Conservation (phyloP, 2,113 vertebrate genomes). For the Catharus fuscescens region DNA sequence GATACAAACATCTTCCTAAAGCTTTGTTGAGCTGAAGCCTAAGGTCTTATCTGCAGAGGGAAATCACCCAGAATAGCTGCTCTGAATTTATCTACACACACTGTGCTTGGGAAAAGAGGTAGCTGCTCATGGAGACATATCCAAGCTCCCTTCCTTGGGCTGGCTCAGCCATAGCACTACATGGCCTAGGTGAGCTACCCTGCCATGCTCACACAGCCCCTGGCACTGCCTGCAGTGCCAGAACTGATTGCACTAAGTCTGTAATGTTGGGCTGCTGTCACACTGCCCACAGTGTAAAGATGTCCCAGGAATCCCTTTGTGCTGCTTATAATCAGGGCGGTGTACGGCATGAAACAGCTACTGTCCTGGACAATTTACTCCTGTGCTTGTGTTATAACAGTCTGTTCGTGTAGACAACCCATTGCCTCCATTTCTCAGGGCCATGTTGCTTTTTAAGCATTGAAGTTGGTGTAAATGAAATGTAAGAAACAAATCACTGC, state of each 20-base stretch:
- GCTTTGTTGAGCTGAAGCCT: background rate
- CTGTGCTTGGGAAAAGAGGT: background rate
- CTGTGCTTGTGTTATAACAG: background rate
- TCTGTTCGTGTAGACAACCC: background rate
- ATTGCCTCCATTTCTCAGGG: background rate
- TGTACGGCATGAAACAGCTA: background rate
- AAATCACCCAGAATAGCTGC: background rate
- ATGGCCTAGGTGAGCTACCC: fast-evolving
- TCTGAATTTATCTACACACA: background rate
- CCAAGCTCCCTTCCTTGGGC: background rate
- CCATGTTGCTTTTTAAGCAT: background rate
- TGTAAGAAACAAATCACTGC: background rate
- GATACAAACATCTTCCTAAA: background rate
- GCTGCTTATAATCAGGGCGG: background rate
- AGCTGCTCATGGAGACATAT: background rate
- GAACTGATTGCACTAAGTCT: background rate
- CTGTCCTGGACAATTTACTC: background rate
- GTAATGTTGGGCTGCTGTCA: fast-evolving
- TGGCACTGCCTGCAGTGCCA: background rate
- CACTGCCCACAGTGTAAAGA: background rate
- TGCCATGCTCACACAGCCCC: fast-evolving
- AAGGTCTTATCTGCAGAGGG: background rate
- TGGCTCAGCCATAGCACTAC: fast-evolving
- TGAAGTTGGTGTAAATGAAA: background rate
- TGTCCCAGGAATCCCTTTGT: background rate